A percentile compares a stretch with the other conserved stretches of the same genome.
These are phyloP conservation scores for Hydropsyche tenuis DNA, from an alignment of 1,140 invertebrate species.

Conservation along the genomic window DNA sequence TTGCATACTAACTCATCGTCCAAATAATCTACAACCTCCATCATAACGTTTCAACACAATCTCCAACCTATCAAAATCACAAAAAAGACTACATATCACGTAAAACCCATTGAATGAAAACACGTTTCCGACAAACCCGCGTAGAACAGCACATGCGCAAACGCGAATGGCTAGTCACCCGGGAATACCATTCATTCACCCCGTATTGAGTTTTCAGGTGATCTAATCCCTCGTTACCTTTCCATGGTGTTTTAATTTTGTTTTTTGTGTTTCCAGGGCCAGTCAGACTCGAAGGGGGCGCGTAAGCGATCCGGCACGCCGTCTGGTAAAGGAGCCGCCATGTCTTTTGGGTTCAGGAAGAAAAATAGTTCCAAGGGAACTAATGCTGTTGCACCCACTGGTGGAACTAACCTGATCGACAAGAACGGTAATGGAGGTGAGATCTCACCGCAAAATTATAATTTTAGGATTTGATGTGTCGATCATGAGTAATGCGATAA, in stretches of 20 bases:
- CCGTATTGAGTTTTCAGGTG: neutral
- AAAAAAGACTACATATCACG: too few relatives aligned
- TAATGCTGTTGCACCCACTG: constrained; percentile 52
- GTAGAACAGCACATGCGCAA: neutral
- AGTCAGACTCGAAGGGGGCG: constrained; percentile 65
- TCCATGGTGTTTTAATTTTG: constrained; percentile 6
- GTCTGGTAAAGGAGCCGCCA: constrained; percentile 68
- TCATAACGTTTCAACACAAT: too few relatives aligned
- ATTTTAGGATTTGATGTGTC: too few relatives aligned
- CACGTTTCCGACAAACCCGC: neutral
- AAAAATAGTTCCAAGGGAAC: constrained; percentile 58
- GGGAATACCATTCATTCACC: constrained; percentile 21
- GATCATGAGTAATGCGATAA: too few relatives aligned
- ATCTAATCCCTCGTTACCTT: neutral
- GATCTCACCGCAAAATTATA: constrained; percentile 17
- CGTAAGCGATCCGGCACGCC: constrained; percentile 63
- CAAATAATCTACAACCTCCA: too few relatives aligned
- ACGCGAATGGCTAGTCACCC: constrained; percentile 17
- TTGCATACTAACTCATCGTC: too few relatives aligned
- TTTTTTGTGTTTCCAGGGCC: constrained; percentile 53
- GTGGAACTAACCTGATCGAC: constrained; percentile 51
- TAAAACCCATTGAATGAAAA: constrained; percentile 17
- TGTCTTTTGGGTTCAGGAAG: constrained; percentile 73
- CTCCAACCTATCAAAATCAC: too few relatives aligned
- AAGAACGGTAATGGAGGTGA: constrained; percentile 62